Evolutionary conservation across 2,113 vertebrate species (phyloP), one percentile per base, ranked within the genome.

Genomic region (Hippolais icterina): DNA sequence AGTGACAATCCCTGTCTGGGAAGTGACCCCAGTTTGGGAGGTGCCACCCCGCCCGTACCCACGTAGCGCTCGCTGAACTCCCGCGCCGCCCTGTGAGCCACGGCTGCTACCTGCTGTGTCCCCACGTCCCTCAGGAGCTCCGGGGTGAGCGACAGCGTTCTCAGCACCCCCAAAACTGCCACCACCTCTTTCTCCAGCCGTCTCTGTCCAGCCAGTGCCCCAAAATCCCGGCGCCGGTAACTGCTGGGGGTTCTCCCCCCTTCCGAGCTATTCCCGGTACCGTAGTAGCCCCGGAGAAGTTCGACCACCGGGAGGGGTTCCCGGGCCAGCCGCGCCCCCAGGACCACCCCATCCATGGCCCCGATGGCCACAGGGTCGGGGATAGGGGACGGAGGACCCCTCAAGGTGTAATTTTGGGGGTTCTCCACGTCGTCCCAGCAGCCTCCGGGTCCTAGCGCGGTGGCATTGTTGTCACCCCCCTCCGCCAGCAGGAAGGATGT

Each of bases 271-370:
- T 79, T 86, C 4, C 64, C 83, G 1, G 65, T 97, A 0, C 93
- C 24, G 14, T 98, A 98, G 97, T 99, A 99, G 29, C 90, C 80
- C 3, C 77, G 94, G 60, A 99, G 96, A 33, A 99, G 91, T 12
- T 46, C 37, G 12, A 10, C 37, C 37, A 63, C 27, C 18, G 37
- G 60, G 37, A 63, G 37, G 96, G 22, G 42, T 29, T 10, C 65
- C 39, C 4, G 39, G 17, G 97, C 97, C n/a, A 98, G 41, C 17
- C 70, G 95, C 39, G 76, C 44, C 15, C 98, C 98, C 22, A 99
- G 81, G 50, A 99, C 41, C n/a, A 94, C 52, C 8, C 99, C 99
- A 1, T 99, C 99, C 98, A 99, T 98, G 12, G 98, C 99, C 10
- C 99, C 99, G 3, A 98, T 98, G 94, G 99, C 92, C 33, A 98